Conservation (phyloP, 2,113 vertebrate species). For the Crocuta crocuta region DNA sequence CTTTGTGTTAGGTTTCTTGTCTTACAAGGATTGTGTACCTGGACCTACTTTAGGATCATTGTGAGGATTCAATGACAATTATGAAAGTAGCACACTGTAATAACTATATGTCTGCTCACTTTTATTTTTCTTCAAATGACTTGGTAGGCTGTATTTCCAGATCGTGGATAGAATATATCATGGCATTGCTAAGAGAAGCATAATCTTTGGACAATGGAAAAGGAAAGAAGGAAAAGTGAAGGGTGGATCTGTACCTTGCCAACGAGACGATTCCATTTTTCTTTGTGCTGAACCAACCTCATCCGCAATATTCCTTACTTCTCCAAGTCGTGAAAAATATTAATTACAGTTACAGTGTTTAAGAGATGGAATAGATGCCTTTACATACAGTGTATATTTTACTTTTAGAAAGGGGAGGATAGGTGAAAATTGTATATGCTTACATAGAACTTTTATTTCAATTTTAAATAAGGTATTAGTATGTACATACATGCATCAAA, state of each 20-base stretch:
- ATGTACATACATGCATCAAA: not conserved
- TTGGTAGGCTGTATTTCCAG: not conserved
- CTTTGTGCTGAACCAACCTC: not conserved
- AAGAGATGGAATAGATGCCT: not conserved
- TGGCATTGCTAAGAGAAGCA: not conserved
- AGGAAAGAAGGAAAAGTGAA: not conserved
- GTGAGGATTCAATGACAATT: not conserved
- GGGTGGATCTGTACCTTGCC: not conserved
- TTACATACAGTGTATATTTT: not conserved
- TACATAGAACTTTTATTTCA: not conserved
- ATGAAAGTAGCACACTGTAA: not conserved
- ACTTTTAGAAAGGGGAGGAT: not conserved
- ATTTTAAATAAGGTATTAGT: not conserved
- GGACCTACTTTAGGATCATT: not conserved
- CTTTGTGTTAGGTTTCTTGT: not conserved
- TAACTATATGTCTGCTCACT: not conserved
- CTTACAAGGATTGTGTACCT: not conserved
- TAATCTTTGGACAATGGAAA: not conserved
- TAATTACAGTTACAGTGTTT: not conserved
- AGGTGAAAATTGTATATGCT: not conserved
- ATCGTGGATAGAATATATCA: not conserved
- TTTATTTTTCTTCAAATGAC: constrained; percentile 4
- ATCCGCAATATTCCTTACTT: not conserved
- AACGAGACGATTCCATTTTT: not conserved
- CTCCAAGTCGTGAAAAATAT: not conserved